Percentiles rank a stretch among this genome's conserved stretches.
Evolutionary conservation across 2,888 invertebrate genomes (phyloP).

Genomic region (Elmis aenea): DNA sequence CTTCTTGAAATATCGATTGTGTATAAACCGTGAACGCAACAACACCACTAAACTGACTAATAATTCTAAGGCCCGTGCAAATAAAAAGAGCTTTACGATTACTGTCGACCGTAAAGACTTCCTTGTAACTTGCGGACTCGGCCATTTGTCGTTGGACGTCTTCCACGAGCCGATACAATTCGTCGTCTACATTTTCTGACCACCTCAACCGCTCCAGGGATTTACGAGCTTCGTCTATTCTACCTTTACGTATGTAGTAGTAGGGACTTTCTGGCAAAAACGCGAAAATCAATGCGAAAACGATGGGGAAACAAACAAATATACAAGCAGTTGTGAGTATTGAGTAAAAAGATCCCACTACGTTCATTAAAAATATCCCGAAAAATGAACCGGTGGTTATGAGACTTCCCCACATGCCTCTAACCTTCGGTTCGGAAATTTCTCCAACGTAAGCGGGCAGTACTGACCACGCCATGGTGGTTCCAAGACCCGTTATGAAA

Average conservation of each 20-base stretch:
- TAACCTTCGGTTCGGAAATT: conserved; percentile 32
- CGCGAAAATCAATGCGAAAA: conserved; percentile 30
- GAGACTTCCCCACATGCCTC: conserved; percentile 36
- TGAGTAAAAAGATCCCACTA: conserved; percentile 54
- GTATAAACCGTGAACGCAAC: conserved; percentile 31
- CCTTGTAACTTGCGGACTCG: conserved; percentile 35
- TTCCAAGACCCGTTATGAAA: conserved; percentile 31
- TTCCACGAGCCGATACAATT: conserved; percentile 25
- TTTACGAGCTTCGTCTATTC: conserved; percentile 28
- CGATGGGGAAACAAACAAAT: conserved; percentile 12
- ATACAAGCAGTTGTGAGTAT: conserved; percentile 48
- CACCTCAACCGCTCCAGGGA: conserved; percentile 26
- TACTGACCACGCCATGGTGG: conserved; percentile 29
- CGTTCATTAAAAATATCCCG: conserved; percentile 39
- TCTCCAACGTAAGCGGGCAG: conserved; percentile 37
- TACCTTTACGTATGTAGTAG: conserved; percentile 30
- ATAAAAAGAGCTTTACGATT: conserved; percentile 34
- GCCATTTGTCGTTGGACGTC: conserved; percentile 36
- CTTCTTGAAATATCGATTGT: conserved; percentile 36
- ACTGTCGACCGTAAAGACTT: conserved; percentile 31
- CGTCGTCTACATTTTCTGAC: conserved; percentile 24
- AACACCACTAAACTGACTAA: conserved; percentile 37
- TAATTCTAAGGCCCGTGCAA: conserved; percentile 31
- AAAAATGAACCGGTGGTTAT: conserved; percentile 28
- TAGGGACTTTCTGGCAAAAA: conserved; percentile 57